These are phyloP conservation scores for Mycogona germanica DNA, from an alignment of 2,888 invertebrate species.

Conservation along the genomic window DNA sequence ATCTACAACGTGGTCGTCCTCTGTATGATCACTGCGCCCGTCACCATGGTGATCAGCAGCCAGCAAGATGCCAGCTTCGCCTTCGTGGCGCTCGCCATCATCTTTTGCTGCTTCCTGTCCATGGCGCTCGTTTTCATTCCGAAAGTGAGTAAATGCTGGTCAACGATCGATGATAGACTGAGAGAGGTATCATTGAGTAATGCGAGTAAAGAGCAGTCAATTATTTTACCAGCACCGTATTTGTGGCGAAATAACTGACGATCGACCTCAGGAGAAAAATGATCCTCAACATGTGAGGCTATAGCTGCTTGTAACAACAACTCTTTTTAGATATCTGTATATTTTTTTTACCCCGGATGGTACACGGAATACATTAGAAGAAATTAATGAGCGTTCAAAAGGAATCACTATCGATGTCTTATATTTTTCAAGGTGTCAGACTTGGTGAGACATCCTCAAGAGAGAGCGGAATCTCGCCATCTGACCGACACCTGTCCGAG, in stretches of 20 bases:
- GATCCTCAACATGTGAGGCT: too few relatives aligned
- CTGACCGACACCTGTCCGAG: conserved; percentile 35
- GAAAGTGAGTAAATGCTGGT: conserved; percentile 54
- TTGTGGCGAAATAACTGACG: too few relatives aligned
- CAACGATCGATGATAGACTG: too few relatives aligned
- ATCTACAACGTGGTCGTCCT: conserved; percentile 99
- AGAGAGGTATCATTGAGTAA: too few relatives aligned
- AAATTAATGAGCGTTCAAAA: not conserved
- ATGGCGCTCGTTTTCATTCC: conserved; percentile 98
- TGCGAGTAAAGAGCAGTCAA: too few relatives aligned
- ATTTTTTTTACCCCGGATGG: too few relatives aligned
- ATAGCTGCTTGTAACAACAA: too few relatives aligned
- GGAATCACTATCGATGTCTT: not conserved
- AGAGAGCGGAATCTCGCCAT: conserved; percentile 46
- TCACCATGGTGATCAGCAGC: conserved; percentile 90
- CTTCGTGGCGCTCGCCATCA: conserved; percentile 89
- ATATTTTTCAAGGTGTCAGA: conserved; percentile 59
- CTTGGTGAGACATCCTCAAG: conserved; percentile 75
- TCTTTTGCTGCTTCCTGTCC: conserved; percentile 95
- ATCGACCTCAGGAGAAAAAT: too few relatives aligned
- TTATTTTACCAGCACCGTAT: too few relatives aligned
- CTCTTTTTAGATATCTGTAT: too few relatives aligned
- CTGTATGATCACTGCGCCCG: conserved; percentile 95
- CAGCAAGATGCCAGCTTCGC: conserved; percentile 97
- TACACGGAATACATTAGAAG: too few relatives aligned